Base-by-base conservation (phyloP, 2,888 invertebrate genomes). In the Alcis repandata region DNA sequence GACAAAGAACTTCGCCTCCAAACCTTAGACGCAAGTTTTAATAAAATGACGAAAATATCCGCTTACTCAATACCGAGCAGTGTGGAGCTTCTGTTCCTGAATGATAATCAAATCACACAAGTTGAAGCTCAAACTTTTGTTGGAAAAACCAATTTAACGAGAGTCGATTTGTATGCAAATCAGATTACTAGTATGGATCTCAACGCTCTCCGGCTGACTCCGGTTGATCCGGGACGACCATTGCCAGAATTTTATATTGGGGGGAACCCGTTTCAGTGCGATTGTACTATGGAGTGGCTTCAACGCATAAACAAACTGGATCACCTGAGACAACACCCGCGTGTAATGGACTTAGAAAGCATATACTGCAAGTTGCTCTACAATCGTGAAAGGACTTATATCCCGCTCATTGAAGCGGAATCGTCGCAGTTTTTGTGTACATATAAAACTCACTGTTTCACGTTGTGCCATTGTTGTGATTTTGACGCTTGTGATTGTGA, bases 401-500 rank as follows among this genome's bases (percentile, higher is more conserved):
- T 98, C 72, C 97, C 98, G n/a, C 92, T 98, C 66, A 95, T 97
- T 22, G 97, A 98, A 82, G 98, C 97, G 36, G 97, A 97, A 85
- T 96, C 97, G 0, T 97, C 97, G 58, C 97, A 98, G 89, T 98
- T 98, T 91, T 94, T 98, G 78, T 98, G 98, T 94, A 96, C 96
- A 69, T 98, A 98, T 91, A 97, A 97, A 90, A 97, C 97, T 43
- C 98, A 98, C 88, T 99, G 99, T 92, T 98, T 98, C 88, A 97
- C 98, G 13, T 94, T 98, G 70, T 99, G 99, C 84, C 98, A 98
- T 85, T 99, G 99, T 93, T 99, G 99, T 91, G 98, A 98, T 88
- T 99, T 98, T 90, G 98, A 98, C 88, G 98, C 98, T 58, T 99
- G 99, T 93, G 99, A 99, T 92, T 99, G 99, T 94, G 98, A 98